Evolutionary conservation across 2,888 invertebrate genomes (phyloP).

Genomic region (Phorcus lineatus): DNA sequence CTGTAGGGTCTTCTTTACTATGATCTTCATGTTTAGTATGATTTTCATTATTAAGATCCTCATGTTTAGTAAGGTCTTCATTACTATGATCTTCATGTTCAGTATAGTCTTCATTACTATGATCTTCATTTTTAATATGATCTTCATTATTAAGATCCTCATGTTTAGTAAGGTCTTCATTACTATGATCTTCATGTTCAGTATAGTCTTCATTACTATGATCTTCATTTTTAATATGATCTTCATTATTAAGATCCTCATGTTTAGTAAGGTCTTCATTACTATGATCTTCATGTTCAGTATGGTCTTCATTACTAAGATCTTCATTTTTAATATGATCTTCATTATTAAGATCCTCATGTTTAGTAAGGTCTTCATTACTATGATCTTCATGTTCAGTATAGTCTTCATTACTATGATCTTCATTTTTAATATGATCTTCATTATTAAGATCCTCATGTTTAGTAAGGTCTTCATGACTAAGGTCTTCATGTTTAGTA

Average conservation of each 20-base stretch:
- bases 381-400: not conserved
- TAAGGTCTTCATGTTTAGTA: conserved; percentile 78
- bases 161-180: conserved; percentile 5
- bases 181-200: not conserved
- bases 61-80: too few species aligned
- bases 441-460: not conserved
- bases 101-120: not conserved
- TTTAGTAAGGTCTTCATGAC: conserved; percentile 11
- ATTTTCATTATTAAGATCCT: not conserved
- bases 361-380: not conserved
- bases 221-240: not conserved
- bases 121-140: too few species aligned
- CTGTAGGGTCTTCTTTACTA: not conserved
- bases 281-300: not conserved
- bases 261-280: not conserved
- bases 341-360: not conserved
- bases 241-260: not conserved
- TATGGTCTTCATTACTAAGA: not conserved
- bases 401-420: not conserved
- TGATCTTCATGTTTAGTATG: not conserved
- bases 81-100: too few species aligned
- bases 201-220: conserved; percentile 18
- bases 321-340: not conserved
- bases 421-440: not conserved
- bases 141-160: not conserved